Conservation (phyloP, 2,113 vertebrate species). For the Myanophis thanlyinensis region DNA sequence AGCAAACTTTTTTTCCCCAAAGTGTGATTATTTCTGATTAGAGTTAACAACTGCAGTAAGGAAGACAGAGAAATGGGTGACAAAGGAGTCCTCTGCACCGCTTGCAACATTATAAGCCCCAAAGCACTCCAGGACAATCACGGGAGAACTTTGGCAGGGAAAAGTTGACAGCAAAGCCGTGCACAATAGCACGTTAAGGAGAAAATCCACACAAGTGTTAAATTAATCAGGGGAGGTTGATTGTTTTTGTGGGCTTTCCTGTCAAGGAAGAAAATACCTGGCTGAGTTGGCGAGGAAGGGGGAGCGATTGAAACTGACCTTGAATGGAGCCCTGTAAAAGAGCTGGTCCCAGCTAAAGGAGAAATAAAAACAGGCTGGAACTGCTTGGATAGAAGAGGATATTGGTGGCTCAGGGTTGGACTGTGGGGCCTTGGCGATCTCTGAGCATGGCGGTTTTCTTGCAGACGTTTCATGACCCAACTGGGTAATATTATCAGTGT, state of each 20-base stretch:
- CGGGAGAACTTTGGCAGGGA: background rate
- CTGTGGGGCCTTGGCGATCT: background rate
- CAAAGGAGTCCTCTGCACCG: background rate
- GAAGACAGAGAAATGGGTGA: constrained; percentile 25
- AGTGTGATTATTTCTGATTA: constrained; percentile 10
- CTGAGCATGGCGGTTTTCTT: background rate
- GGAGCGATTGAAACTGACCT: background rate
- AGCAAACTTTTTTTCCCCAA: constrained; percentile 15
- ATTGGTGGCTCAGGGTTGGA: background rate
- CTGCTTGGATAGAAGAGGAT: background rate
- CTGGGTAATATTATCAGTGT: background rate
- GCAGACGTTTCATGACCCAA: background rate
- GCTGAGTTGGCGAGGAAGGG: background rate
- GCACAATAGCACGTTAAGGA: background rate
- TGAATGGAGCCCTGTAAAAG: constrained; percentile 20
- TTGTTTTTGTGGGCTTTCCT: background rate
- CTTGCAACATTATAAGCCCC: background rate
- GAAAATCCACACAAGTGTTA: constrained; percentile 1
- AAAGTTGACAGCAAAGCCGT: constrained; percentile 16
- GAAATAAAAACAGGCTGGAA: background rate
- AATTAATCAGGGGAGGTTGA: background rate
- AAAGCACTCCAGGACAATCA: background rate
- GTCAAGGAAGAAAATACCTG: fast-evolving
- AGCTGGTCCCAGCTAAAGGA: background rate
- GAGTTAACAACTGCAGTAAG: background rate